These are phyloP conservation scores for Xylocopa sonorina DNA, from an alignment of 1,140 invertebrate genomes.

Conservation along the genomic window DNA sequence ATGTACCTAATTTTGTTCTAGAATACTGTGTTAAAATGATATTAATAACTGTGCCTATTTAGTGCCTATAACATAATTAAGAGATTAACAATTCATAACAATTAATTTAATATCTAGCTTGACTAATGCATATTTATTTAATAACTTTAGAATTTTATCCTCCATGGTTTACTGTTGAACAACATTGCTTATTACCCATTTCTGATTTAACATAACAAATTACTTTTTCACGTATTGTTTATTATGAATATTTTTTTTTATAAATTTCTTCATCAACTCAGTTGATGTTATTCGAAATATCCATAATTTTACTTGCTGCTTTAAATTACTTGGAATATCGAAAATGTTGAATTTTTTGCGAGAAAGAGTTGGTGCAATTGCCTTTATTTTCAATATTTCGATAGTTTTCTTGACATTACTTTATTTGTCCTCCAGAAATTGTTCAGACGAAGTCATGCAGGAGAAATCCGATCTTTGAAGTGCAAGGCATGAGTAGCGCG, in stretches of 20 bases:
- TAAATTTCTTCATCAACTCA: slow-evolving; percentile 19
- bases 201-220: not conserved
- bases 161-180: not conserved
- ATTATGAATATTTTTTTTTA: not conserved
- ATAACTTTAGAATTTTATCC: slow-evolving; percentile 2
- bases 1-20: slow-evolving; percentile 2
- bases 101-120: slow-evolving; percentile 36
- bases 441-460: slow-evolving; percentile 74
- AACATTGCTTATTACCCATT: slow-evolving; percentile 11
- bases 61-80: slow-evolving; percentile 32
- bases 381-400: slow-evolving; percentile 20
- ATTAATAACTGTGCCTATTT: slow-evolving; percentile 37
- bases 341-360: slow-evolving; percentile 24
- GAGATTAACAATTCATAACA: slow-evolving; percentile 1
- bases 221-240: not conserved
- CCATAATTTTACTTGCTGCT: slow-evolving; percentile 18
- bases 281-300: slow-evolving; percentile 29
- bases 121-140: slow-evolving; percentile 48
- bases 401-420: slow-evolving; percentile 52
- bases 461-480: slow-evolving; percentile 74
- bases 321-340: slow-evolving; percentile 24
- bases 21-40: slow-evolving; percentile 6
- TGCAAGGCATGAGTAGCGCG: slow-evolving; percentile 32
- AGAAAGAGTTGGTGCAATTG: slow-evolving; percentile 40
- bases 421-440: slow-evolving; percentile 73